Evolutionary conservation across 2,797 vertebrate species (phyloP), one percentile per base, ranked within the genome.

Genomic region (Lepus oiostolus): DNA sequence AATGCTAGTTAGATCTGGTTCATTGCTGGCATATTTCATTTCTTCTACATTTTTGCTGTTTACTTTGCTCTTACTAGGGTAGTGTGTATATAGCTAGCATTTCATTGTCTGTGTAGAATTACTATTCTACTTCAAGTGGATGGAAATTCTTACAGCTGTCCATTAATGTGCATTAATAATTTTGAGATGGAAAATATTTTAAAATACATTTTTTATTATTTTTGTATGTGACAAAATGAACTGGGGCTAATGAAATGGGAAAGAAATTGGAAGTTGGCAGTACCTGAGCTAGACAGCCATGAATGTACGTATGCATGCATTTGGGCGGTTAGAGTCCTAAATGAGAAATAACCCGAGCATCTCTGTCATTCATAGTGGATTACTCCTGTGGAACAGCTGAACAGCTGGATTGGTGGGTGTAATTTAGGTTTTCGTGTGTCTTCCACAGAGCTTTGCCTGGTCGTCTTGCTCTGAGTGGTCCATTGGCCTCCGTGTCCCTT

Each of bases 381-480:
- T 60, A 85, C 30, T 79, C 7, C 12, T 71, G n/a, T 71, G 4
- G 17, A 32, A 30, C 4, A 72, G 54, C 54, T 30, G 38, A 28
- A 9, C 8, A 38, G 26, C 42, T 42, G 50, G 47, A 12, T 12
- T 99, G 98, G 47, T 50, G 2, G 80, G 0, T 81, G 94, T n/a
- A 93, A 93, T 96, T 76, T 32, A 4, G 93, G 71, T 85, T 90
- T 10, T 88, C 74, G 3, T 72, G 80, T 88, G 90, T 87, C 63
- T 74, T 65, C 94, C 10, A 1, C 74, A 99, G 99, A 99, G 99
- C 96, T 99, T 99, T 92, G 99, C 99, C 4, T 99, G 99, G 99
- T 99, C 99, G 1, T 99, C 99, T 0, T 99, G 99, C 98, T 99
- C 99, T 0, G 99, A 99, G 96, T 99, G 99, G 99, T 99, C 99